Conservation (phyloP, 2,888 invertebrate species). For the Phengaris alcon region DNA sequence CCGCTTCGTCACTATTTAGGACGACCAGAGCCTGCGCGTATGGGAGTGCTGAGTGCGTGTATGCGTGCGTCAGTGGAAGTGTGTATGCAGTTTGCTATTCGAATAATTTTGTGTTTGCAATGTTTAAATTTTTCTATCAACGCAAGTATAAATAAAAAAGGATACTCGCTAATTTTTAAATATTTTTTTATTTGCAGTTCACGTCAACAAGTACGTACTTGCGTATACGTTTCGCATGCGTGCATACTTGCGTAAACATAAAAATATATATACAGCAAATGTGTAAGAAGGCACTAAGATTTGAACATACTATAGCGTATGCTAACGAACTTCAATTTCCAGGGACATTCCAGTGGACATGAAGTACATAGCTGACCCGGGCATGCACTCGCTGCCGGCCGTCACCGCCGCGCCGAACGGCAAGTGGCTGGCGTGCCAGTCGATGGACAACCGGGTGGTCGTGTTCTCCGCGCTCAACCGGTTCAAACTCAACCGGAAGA, state of each 20-base stretch:
- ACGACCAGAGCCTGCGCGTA: slow-evolving; percentile 89
- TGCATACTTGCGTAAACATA: too few relatives aligned
- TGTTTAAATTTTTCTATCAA: too few relatives aligned
- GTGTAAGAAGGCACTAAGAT: too few relatives aligned
- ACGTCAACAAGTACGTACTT: too few relatives aligned
- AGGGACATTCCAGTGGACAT: slow-evolving; percentile 98
- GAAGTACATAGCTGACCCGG: slow-evolving; percentile 99
- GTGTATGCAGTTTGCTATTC: too few relatives aligned
- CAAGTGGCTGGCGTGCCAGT: slow-evolving; percentile 99
- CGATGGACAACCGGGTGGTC: slow-evolving; percentile 98
- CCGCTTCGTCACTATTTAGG: slow-evolving; percentile 99
- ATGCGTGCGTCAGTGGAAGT: not conserved
- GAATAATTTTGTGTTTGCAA: too few relatives aligned
- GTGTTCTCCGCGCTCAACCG: slow-evolving; percentile 98
- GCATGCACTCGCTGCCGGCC: slow-evolving; percentile 99
- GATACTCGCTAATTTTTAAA: not conserved
- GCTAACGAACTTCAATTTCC: slow-evolving; percentile 29
- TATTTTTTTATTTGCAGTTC: too few relatives aligned
- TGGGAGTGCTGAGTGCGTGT: not conserved
- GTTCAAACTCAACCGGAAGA: slow-evolving; percentile 98
- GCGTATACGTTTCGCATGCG: too few relatives aligned
- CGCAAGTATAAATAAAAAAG: too few relatives aligned
- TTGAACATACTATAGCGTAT: too few relatives aligned
- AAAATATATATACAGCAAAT: too few relatives aligned
- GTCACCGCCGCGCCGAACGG: slow-evolving; percentile 97